These are phyloP conservation scores for Mythimna vitellina DNA, from an alignment of 2,888 invertebrate genomes.

Conservation along the genomic window DNA sequence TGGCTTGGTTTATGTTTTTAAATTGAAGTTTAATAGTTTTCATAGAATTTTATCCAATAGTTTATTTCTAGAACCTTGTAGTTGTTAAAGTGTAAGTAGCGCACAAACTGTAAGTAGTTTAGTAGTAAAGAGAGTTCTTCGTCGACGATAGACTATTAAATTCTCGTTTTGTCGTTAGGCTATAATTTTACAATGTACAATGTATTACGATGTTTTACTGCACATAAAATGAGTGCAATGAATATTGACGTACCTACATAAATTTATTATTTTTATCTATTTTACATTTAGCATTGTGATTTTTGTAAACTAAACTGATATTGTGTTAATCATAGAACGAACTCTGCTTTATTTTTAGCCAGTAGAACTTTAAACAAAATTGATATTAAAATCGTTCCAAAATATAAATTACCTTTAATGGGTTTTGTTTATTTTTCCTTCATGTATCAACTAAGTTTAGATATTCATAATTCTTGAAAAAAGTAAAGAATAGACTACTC, in stretches of 20 bases:
- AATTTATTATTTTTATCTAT: neutral
- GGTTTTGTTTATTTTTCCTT: neutral
- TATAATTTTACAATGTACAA: conserved; percentile 27
- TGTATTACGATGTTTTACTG: conserved; percentile 7
- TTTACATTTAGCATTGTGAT: too few species aligned
- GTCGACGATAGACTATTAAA: conserved; percentile 33
- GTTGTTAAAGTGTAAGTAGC: conserved; percentile 18
- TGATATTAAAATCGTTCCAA: neutral
- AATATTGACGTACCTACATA: neutral
- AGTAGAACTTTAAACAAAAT: too few species aligned
- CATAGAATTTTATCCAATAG: conserved; percentile 8
- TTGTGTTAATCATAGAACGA: too few species aligned
- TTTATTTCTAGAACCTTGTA: conserved; percentile 19
- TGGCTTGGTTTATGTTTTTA: too few species aligned
- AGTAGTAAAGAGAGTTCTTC: conserved; percentile 21
- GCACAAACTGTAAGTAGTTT: conserved; percentile 27
- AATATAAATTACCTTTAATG: neutral
- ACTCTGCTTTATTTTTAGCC: too few species aligned
- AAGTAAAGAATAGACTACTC: neutral
- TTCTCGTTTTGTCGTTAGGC: conserved; percentile 33
- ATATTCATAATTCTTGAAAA: too few species aligned
- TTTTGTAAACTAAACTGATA: too few species aligned
- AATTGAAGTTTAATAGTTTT: neutral
- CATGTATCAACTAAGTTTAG: neutral
- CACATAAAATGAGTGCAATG: conserved; percentile 6